Base-by-base conservation (phyloP, 2,888 invertebrate genomes). In the Drosophila subsilvestris region DNA sequence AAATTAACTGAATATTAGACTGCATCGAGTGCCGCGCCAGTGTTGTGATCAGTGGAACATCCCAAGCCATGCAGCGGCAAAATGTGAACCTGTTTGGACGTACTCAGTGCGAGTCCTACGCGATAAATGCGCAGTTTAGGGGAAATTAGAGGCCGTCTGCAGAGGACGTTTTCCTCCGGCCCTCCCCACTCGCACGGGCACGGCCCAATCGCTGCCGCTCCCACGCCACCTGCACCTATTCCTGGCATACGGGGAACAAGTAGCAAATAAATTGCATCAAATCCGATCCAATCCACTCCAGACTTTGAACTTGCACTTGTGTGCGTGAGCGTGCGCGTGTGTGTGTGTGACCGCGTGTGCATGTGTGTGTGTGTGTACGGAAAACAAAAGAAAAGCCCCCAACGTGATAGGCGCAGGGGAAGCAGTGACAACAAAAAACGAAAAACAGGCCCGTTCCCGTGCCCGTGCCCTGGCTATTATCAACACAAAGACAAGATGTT, bases 121-220 rank as follows among this genome's bases (percentile, higher is more conserved):
- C 76, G 74, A 83, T 84, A 84, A 84, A 76, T 84, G 88, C 84
- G 84, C 88, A 88, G 84, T 86, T 79, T 71, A 74, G 74, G 59
- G 80, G 74, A 73, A 80, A 82, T 73, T 84, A 75, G 75, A 57
- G 70, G 56, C 63, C 67, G 79, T 76, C 71, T 74, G 77, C 65
- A 70, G 73, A 67, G 65, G 67, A 47, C 70, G 55, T 45, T 51
- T 58, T 49, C 71, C 61, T 73, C 66, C 63, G 68, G 67, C 78
- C 70, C 63, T 4, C 50, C 12, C 25, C 29, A 17, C 50, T 29
- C 29, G 25, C 50, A 50, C 17, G 17, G n/a, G 17, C 50, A 29
- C n/a, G 37, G 37, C 37, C 50, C 50, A 27, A 17, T n/a, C 17
- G 27, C 29, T 42, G 22, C 53, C 12, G 60, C 60, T 47, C 49